These are phyloP conservation scores for Dolichallabes microphthalmus DNA, from an alignment of 2,113 vertebrate genomes.

Conservation along the genomic window DNA sequence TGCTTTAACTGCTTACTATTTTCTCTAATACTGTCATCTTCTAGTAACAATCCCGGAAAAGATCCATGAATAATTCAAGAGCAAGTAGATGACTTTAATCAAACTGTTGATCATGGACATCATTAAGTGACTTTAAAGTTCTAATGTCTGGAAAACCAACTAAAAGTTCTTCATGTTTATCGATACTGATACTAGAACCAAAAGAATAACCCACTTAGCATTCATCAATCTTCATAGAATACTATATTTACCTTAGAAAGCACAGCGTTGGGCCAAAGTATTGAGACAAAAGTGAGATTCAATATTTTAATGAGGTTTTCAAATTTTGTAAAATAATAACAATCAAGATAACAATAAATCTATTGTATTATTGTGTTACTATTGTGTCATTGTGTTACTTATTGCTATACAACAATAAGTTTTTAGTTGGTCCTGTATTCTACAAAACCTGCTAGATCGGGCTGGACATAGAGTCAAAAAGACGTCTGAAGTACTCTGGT, in stretches of 20 bases:
- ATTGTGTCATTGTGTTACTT: too few relatives aligned
- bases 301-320: too few relatives aligned
- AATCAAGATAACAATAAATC: too few relatives aligned
- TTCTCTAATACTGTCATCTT: background rate
- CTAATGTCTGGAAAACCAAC: background rate
- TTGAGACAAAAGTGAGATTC: too few relatives aligned
- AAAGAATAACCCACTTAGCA: background rate
- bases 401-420: too few relatives aligned
- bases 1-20: background rate
- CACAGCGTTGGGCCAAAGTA: too few relatives aligned
- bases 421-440: too few relatives aligned
- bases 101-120: background rate
- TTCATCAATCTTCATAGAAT: background rate
- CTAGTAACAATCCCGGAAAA: background rate
- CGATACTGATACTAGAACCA: background rate
- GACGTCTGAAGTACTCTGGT: too few relatives aligned
- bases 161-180: background rate
- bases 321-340: too few relatives aligned
- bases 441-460: too few relatives aligned
- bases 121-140: background rate
- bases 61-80: constrained; percentile 21
- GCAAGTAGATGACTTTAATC: background rate
- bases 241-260: background rate
- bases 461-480: too few relatives aligned
- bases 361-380: too few relatives aligned